phyloP scores from a whole-genome alignment of 2,797 vertebrate genomes.

The Enteromius radiatus region DNA sequence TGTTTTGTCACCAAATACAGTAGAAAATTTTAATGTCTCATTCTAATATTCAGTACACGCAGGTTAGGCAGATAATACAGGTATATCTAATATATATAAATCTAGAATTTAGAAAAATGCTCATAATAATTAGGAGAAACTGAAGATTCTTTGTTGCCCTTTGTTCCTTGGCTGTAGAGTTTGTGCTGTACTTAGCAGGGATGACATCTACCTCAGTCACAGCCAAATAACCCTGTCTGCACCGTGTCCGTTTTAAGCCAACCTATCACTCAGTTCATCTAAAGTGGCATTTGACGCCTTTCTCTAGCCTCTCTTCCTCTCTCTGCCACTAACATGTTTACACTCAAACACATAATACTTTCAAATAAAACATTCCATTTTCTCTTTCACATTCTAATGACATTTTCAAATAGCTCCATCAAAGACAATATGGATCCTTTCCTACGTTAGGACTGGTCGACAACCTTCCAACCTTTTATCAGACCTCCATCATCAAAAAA shows the following conservation, averaged over 20 bases:
- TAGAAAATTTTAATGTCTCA: neutral
- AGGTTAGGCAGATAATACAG: neutral
- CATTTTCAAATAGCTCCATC: neutral
- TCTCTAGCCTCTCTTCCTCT: neutral
- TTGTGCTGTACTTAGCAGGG: constrained; percentile 1
- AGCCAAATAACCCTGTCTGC: constrained; percentile 35
- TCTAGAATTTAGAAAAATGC: neutral
- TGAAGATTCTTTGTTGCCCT: neutral
- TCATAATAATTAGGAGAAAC: neutral
- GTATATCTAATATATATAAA: neutral
- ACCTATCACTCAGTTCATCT: constrained; percentile 26
- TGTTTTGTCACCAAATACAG: neutral
- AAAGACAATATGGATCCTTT: neutral
- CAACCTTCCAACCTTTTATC: neutral
- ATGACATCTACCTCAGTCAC: constrained; percentile 17
- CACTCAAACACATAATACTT: neutral
- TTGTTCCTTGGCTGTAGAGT: constrained; percentile 15
- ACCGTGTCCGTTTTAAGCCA: constrained; percentile 29
- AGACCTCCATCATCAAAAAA: neutral
- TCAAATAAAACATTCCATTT: neutral
- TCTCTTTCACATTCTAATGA: neutral
- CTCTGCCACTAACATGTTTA: constrained; percentile 3
- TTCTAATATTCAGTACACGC: neutral
- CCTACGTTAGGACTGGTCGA: neutral
- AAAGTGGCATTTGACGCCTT: constrained; percentile 16